Evolutionary conservation across 2,113 vertebrate genomes (phyloP).

Genomic region (Vidua macroura): DNA sequence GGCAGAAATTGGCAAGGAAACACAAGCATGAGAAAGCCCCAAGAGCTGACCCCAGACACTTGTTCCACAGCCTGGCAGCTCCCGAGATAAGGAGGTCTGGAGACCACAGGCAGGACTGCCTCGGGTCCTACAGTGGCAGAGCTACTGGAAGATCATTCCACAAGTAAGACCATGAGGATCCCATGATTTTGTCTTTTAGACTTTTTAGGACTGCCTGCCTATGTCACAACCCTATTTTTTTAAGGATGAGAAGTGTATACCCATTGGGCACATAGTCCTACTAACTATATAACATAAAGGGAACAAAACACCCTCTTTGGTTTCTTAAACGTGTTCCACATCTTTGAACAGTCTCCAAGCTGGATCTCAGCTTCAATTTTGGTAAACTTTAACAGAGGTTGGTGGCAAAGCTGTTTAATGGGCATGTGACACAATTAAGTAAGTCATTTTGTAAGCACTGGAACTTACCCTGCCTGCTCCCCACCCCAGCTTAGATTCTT

Average conservation of each 20-base stretch:
- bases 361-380: background rate
- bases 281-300: background rate
- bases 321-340: background rate
- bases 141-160: background rate
- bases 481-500: background rate
- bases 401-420: background rate
- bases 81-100: background rate
- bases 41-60: background rate
- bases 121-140: background rate
- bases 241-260: background rate
- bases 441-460: background rate
- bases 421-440: constrained; percentile 10
- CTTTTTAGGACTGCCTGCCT: background rate
- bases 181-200: fast-evolving
- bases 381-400: constrained; percentile 50
- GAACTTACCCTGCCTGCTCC: background rate
- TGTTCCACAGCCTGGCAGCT: background rate
- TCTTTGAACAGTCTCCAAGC: background rate
- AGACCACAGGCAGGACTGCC: background rate
- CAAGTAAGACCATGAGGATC: background rate
- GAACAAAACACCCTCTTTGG: background rate
- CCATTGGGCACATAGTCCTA: fast-evolving
- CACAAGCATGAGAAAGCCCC: background rate
- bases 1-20: background rate
- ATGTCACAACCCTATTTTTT: background rate